phyloP scores from a whole-genome alignment of 2,888 invertebrate genomes.

The Sympetrum striolatum region DNA sequence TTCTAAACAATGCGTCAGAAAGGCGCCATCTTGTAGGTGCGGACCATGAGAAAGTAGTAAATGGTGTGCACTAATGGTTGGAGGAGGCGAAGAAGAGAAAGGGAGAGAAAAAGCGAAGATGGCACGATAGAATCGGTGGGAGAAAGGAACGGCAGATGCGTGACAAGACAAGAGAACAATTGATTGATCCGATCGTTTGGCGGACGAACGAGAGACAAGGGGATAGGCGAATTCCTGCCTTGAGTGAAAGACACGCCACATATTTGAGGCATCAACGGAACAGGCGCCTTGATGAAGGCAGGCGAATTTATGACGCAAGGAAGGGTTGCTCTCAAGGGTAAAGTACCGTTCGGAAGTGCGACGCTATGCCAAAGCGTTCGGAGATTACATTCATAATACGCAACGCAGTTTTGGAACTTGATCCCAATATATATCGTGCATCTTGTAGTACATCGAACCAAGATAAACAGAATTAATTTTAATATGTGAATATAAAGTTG shows the following conservation, averaged over 20 bases:
- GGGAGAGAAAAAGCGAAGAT: neutral
- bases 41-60: neutral
- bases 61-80: neutral
- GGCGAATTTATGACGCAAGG: neutral
- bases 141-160: constrained; percentile 6
- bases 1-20: neutral
- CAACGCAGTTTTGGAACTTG: neutral
- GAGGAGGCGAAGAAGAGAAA: neutral
- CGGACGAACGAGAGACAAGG: constrained; percentile 3
- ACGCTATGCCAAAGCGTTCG: neutral
- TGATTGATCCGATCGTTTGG: constrained; percentile 20
- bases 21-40: neutral
- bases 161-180: constrained; percentile 36
- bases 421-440: neutral
- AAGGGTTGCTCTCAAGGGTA: neutral
- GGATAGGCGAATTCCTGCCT: neutral
- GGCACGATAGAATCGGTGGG: neutral
- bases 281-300: neutral
- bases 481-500: no score
- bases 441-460: no score
- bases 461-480: no score
- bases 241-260: neutral
- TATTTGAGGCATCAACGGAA: neutral
- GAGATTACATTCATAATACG: neutral
- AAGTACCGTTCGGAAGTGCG: constrained; percentile 12